phyloP scores from a whole-genome alignment of 2,113 vertebrate genomes.

The Meles meles region DNA sequence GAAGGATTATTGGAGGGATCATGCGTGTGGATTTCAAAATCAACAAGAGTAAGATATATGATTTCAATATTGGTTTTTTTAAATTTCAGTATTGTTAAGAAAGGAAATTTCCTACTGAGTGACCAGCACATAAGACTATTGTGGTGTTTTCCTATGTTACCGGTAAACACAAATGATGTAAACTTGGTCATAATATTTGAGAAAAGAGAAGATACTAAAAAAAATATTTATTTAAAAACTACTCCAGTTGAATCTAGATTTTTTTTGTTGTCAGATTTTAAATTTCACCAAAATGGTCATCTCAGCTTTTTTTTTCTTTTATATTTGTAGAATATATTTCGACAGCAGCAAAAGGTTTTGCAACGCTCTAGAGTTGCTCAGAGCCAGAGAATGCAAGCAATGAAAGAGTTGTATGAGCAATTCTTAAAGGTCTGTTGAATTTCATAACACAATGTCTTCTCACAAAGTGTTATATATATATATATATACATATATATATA shows the following conservation, averaged over 20 bases:
- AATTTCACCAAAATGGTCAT: neutral
- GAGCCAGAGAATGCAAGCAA: slow-evolving; percentile 80
- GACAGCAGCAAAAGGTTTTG: neutral
- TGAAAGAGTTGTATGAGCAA: slow-evolving; percentile 88
- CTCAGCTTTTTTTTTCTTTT: neutral
- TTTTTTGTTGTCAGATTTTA: neutral
- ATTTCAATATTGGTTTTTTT: neutral
- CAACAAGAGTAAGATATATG: neutral
- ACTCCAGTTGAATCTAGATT: neutral
- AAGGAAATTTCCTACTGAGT: neutral
- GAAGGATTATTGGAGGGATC: neutral
- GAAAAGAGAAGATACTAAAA: neutral
- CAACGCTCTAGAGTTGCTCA: neutral
- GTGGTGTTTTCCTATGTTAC: neutral
- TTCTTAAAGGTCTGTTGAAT: slow-evolving; percentile 86
- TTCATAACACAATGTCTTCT: neutral
- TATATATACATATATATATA: neutral
- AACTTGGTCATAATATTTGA: neutral
- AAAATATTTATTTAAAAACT: neutral
- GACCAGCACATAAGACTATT: neutral
- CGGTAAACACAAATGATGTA: neutral
- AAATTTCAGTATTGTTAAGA: neutral
- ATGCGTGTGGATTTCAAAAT: neutral
- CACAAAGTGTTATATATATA: neutral
- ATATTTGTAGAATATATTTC: neutral